phyloP scores from a whole-genome alignment of 2,797 vertebrate species.

The Macrochelys suwanniensis region DNA sequence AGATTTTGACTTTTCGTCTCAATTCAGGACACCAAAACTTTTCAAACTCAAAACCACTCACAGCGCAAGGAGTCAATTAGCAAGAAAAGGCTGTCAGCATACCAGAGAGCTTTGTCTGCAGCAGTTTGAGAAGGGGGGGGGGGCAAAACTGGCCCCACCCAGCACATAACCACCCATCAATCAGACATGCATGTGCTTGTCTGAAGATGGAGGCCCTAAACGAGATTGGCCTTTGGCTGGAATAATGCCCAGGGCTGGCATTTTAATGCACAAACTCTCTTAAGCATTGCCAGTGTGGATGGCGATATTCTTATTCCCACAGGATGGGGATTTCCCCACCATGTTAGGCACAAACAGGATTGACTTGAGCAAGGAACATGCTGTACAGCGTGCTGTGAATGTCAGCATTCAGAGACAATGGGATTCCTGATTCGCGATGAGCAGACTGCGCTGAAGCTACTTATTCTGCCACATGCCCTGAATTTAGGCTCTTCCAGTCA shows the following conservation, averaged over 20 bases:
- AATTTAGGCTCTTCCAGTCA: neutral
- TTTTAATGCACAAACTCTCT: neutral
- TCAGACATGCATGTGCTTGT: too few species aligned
- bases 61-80: too few species aligned
- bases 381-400: rapidly evolving
- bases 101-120: too few species aligned
- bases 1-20: too few species aligned
- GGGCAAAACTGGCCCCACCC: neutral
- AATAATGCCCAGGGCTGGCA: neutral
- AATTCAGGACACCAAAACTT: too few species aligned
- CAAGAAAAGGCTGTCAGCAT: too few species aligned
- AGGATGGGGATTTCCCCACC: rapidly evolving
- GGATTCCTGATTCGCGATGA: rapidly evolving
- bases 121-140: too few species aligned
- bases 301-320: neutral
- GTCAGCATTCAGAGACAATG: rapidly evolving
- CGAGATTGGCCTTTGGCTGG: neutral
- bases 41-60: too few species aligned
- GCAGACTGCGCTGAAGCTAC: neutral
- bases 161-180: neutral
- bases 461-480: neutral
- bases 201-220: neutral
- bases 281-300: neutral
- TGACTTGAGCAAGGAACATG: neutral
- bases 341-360: neutral